Evolutionary conservation across 2,888 invertebrate genomes (phyloP).

Genomic region (Lysandra bellargus): DNA sequence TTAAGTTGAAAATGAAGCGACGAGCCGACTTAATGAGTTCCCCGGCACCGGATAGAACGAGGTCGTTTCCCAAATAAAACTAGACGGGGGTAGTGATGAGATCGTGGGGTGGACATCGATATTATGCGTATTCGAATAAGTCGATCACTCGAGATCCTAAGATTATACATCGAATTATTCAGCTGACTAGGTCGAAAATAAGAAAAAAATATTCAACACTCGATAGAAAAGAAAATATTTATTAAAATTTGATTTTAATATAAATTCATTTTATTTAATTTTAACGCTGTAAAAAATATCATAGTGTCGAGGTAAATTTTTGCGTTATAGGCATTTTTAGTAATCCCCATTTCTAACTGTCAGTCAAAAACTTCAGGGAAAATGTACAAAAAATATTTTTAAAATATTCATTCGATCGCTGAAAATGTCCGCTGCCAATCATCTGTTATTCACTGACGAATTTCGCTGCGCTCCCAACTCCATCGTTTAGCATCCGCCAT

Average conservation of each 20-base stretch:
- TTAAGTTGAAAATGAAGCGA: slow-evolving; percentile 45
- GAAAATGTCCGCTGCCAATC: slow-evolving; percentile 23
- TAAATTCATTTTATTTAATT: too few species aligned
- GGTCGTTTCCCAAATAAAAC: slow-evolving; percentile 37
- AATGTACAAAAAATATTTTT: slow-evolving; percentile 11
- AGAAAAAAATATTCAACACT: too few species aligned
- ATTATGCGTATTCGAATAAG: neutral
- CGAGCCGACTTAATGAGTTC: slow-evolving; percentile 46
- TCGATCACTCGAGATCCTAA: neutral
- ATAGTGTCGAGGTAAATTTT: neutral
- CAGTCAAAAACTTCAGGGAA: slow-evolving; percentile 12
- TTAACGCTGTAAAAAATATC: neutral
- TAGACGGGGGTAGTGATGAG: slow-evolving; percentile 29
- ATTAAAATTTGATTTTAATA: too few species aligned
- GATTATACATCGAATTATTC: neutral
- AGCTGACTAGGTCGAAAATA: neutral
- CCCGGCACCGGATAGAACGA: slow-evolving; percentile 36
- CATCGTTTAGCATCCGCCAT: neutral
- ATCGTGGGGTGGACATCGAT: neutral
- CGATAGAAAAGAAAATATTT: too few species aligned
- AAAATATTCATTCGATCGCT: slow-evolving; percentile 18
- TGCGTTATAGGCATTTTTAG: neutral
- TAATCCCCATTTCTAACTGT: slow-evolving; percentile 13
- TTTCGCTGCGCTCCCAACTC: slow-evolving; percentile 20
- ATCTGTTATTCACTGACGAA: slow-evolving; percentile 29